A percentile compares a stretch with the other conserved stretches of the same genome.
phyloP scores from a whole-genome alignment of 2,888 invertebrate genomes.

The Biston betularia region DNA sequence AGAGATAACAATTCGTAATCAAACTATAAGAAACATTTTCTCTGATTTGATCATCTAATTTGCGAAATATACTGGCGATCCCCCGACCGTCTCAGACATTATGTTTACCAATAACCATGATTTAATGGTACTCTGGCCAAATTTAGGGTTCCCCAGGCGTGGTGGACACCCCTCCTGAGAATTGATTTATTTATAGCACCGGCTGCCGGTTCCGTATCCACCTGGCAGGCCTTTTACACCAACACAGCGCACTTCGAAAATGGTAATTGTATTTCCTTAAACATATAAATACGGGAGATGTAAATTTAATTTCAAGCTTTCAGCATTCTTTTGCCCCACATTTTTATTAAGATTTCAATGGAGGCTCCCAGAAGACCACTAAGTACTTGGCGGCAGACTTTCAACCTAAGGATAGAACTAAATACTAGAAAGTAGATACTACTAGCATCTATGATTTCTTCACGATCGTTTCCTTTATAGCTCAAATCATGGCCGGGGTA shows the following conservation, averaged over 20 bases:
- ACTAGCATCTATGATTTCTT: no score
- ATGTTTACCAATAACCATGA: conserved; percentile 77
- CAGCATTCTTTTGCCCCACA: neutral
- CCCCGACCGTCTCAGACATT: conserved; percentile 45
- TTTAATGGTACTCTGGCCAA: conserved; percentile 72
- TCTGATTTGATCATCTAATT: conserved; percentile 28
- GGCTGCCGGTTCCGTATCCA: conserved; percentile 62
- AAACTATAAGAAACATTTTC: conserved; percentile 2
- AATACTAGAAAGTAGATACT: no score
- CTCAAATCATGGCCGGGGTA: no score
- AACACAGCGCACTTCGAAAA: conserved; percentile 54
- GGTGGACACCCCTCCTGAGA: conserved; percentile 74
- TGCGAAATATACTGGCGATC: conserved; percentile 38
- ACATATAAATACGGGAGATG: neutral
- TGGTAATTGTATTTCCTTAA: neutral
- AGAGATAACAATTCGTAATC: neutral
- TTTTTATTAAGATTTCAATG: no score
- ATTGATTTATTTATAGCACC: conserved; percentile 77
- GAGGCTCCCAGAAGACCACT: no score
- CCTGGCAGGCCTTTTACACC: conserved; percentile 61
- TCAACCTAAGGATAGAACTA: no score
- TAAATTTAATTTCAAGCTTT: neutral
- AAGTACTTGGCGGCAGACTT: no score
- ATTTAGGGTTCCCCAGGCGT: conserved; percentile 77
- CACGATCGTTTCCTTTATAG: no score